A percentile compares a stretch with the other conserved stretches of the same genome.
Conservation (phyloP, 2,113 vertebrate genomes). For the Prionailurus viverrinus region DNA sequence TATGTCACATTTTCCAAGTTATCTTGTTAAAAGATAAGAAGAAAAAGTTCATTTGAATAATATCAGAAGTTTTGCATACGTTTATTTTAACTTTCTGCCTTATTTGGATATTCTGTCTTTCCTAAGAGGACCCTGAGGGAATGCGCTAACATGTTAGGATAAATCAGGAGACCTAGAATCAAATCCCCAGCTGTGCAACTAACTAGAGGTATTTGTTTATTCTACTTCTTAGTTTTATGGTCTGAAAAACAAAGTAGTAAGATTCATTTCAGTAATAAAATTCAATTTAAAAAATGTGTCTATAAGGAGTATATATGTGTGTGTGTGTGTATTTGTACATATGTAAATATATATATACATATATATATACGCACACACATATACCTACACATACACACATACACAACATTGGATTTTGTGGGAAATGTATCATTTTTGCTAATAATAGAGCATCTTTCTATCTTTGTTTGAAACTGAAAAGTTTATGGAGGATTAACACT, state of each 20-base stretch:
- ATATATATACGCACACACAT: fast-evolving
- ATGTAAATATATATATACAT: neutral
- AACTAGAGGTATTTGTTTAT: neutral
- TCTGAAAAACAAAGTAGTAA: neutral
- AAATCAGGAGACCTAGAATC: neutral
- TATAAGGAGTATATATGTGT: neutral
- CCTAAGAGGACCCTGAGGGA: neutral
- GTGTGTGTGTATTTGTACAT: neutral
- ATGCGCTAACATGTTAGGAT: neutral
- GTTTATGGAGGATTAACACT: neutral
- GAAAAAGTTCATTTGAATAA: neutral
- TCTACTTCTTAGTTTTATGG: neutral
- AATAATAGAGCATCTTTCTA: neutral
- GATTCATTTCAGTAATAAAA: neutral
- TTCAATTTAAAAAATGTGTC: neutral
- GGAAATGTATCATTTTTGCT: neutral
- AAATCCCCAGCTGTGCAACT: neutral
- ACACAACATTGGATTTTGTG: neutral
- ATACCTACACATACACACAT: neutral
- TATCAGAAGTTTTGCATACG: neutral
- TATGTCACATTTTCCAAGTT: constrained; percentile 4
- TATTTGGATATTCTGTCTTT: neutral
- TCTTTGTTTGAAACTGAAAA: constrained; percentile 47
- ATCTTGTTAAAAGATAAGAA: constrained; percentile 40
- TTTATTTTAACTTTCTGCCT: neutral